These are phyloP conservation scores for Conus betulinus DNA, from an alignment of 1,140 invertebrate genomes.

Conservation along the genomic window DNA sequence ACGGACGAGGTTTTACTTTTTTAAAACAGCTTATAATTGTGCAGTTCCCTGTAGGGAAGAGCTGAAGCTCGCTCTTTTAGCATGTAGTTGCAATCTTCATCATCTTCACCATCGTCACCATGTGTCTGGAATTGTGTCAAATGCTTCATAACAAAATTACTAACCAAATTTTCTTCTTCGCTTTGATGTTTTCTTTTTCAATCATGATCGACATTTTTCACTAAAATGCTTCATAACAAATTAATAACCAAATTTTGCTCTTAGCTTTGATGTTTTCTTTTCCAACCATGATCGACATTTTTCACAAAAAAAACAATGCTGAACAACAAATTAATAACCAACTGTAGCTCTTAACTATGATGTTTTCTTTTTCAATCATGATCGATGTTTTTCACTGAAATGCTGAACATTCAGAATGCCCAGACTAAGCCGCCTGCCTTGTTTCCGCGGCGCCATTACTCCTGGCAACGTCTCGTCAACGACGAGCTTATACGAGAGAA, in stretches of 20 bases:
- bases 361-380: not conserved
- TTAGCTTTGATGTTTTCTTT: no score
- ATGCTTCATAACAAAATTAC: not conserved
- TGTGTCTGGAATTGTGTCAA: no score
- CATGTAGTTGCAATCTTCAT: no score
- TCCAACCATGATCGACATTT: no score
- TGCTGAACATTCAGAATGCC: not conserved
- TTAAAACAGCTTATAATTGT: no score
- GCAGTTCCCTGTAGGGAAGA: no score
- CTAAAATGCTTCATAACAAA: no score
- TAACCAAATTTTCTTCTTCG: not conserved
- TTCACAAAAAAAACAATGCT: no score
- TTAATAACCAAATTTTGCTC: no score
- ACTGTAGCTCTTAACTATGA: not conserved
- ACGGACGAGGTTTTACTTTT: no score
- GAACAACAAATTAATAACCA: not conserved
- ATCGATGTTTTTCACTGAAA: not conserved
- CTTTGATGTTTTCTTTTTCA: not conserved
- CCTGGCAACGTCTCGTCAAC: not conserved
- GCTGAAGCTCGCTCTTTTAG: no score
- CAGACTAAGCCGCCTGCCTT: not conserved
- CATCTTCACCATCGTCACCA: no score
- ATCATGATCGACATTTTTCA: not conserved
- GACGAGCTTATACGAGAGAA: constrained; percentile 11
- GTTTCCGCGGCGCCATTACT: constrained; percentile 13